A percentile compares a stretch with the other conserved stretches of the same genome.
Conservation (phyloP, 1,140 invertebrate genomes). For the Euwallacea fornicatus region DNA sequence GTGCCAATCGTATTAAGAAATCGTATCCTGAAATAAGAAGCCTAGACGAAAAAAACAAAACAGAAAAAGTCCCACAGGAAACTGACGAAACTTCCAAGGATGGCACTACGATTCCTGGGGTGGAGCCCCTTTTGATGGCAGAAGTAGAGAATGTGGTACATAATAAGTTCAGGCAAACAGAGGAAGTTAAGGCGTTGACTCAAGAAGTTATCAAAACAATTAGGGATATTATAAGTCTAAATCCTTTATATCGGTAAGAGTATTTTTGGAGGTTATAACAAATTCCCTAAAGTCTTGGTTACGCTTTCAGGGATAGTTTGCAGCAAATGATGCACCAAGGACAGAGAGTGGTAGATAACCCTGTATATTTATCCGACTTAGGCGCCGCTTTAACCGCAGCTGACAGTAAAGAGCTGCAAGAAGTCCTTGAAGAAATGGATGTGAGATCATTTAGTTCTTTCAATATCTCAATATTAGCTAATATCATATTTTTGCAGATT, state of each 20-base stretch:
- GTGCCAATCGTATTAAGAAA: constrained; percentile 45
- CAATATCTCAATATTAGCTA: background rate
- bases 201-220: constrained; percentile 99
- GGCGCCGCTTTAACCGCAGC: constrained; percentile 94
- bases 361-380: constrained; percentile 96
- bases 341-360: constrained; percentile 95
- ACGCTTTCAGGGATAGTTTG: constrained; percentile 85
- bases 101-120: constrained; percentile 12
- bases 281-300: constrained; percentile 85
- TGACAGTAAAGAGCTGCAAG: constrained; percentile 88
- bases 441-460: constrained; percentile 57
- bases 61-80: constrained; percentile 34
- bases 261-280: background rate
- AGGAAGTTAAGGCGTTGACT: constrained; percentile 95
- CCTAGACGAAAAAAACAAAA: constrained; percentile 19
- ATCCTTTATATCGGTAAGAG: constrained; percentile 75
- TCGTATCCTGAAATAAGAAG: constrained; percentile 30
- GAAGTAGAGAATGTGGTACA: constrained; percentile 93
- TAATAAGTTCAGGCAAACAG: constrained; percentile 86
- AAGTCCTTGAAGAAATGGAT: constrained; percentile 93
- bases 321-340: constrained; percentile 96
- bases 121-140: constrained; percentile 77
- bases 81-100: constrained; percentile 27
- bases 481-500: constrained; percentile 67
- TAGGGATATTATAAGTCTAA: constrained; percentile 93